Conservation (phyloP, 2,113 vertebrate genomes). For the Syngnathus scovelli region DNA sequence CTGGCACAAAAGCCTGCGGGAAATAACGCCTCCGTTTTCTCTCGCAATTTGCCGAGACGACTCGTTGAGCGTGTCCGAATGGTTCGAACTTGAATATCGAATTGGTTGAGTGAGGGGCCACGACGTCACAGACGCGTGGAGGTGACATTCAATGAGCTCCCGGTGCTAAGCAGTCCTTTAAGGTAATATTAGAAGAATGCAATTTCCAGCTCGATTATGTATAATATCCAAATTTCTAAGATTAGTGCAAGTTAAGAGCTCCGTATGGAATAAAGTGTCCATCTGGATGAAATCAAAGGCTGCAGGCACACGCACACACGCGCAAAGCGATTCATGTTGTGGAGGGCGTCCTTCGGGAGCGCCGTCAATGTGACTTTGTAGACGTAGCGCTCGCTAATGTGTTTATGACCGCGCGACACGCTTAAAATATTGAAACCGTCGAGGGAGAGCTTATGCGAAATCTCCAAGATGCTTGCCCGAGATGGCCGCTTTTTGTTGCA, state of each 20-base stretch:
- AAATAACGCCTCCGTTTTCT: slow-evolving; percentile 14
- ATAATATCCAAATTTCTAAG: slow-evolving; percentile 53
- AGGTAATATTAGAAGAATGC: slow-evolving; percentile 55
- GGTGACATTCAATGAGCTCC: slow-evolving; percentile 60
- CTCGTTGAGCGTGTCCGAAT: slow-evolving; percentile 17
- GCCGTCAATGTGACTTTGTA: not conserved
- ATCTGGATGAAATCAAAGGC: slow-evolving; percentile 33
- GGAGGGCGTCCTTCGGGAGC: not conserved
- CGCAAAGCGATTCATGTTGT: not conserved
- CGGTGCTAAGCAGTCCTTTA: slow-evolving; percentile 52
- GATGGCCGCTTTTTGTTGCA: too few relatives aligned
- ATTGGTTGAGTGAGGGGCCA: slow-evolving; percentile 23
- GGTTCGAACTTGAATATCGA: slow-evolving; percentile 22
- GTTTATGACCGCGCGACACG: not conserved
- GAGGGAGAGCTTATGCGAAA: not conserved
- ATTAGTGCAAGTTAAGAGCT: slow-evolving; percentile 49
- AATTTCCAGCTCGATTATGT: slow-evolving; percentile 58
- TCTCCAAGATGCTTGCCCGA: too few relatives aligned
- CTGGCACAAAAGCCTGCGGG: slow-evolving; percentile 24
- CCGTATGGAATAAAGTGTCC: slow-evolving; percentile 45
- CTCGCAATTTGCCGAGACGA: slow-evolving; percentile 12
- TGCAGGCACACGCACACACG: not conserved
- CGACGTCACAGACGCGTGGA: slow-evolving; percentile 35
- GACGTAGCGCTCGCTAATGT: not conserved
- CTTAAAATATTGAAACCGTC: not conserved